Conservation (phyloP, 2,797 vertebrate genomes). For the Poecilia wingei region DNA sequence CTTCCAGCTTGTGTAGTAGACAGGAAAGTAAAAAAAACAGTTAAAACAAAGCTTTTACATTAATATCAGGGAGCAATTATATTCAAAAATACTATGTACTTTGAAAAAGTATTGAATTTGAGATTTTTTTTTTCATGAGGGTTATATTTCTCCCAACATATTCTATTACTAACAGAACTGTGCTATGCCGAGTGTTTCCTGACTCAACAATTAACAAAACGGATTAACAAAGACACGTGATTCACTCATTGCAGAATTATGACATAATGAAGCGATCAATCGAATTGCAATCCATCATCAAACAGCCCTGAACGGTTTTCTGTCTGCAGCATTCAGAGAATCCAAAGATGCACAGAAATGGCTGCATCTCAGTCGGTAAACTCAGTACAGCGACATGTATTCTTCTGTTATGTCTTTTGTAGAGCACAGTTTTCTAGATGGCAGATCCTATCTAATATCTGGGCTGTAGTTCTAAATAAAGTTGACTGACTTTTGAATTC, state of each 20-base stretch:
- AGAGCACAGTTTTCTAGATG: not conserved
- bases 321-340: not conserved
- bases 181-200: not conserved
- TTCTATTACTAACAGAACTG: not conserved
- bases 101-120: not conserved
- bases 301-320: not conserved
- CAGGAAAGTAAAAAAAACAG: not conserved
- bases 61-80: not conserved
- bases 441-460: not conserved
- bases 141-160: not conserved
- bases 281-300: not conserved
- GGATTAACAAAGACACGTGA: not conserved
- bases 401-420: not conserved
- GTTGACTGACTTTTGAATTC: not conserved
- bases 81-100: not conserved
- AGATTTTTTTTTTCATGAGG: not conserved
- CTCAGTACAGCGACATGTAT: not conserved
- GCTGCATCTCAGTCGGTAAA: not conserved
- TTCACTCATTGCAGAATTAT: not conserved
- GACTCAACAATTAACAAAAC: not conserved
- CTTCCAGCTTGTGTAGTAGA: not conserved
- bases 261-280: not conserved
- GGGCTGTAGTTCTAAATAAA: not conserved
- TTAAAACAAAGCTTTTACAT: not conserved
- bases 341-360: not conserved